A percentile compares a stretch with the other conserved stretches of the same genome.
phyloP scores from a whole-genome alignment of 1,140 invertebrate genomes.

The Rhopalosiphum maidis region DNA sequence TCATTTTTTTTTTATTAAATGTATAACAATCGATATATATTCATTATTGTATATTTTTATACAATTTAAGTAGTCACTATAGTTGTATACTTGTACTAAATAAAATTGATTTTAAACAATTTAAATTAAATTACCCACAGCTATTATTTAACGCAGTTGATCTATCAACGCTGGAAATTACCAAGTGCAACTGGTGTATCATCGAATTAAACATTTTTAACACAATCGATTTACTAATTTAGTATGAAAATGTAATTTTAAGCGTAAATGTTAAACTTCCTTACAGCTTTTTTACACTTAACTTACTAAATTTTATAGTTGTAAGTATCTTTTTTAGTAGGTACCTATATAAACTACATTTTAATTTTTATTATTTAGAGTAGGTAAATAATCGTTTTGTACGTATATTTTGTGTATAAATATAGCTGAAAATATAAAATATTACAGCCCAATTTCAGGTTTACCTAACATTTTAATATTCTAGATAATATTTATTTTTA shows the following conservation, averaged over 20 bases:
- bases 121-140: too few relatives aligned
- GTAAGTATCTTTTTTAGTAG: background rate
- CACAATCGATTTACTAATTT: background rate
- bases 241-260: background rate
- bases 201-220: background rate
- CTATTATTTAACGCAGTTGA: too few relatives aligned
- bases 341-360: background rate
- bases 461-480: background rate
- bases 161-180: background rate
- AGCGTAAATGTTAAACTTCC: background rate
- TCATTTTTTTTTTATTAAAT: too few relatives aligned
- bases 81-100: too few relatives aligned
- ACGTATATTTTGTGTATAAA: too few relatives aligned
- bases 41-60: too few relatives aligned
- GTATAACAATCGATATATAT: too few relatives aligned
- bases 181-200: background rate
- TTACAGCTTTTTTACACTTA: background rate
- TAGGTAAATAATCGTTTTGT: background rate
- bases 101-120: too few relatives aligned
- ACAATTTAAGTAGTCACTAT: too few relatives aligned
- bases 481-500: background rate
- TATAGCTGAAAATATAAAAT: background rate
- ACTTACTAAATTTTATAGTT: background rate
- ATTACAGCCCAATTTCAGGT: background rate
- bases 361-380: background rate